Evolutionary conservation across 2,888 invertebrate genomes (phyloP).

Genomic region (Nasonovia ribisnigri): DNA sequence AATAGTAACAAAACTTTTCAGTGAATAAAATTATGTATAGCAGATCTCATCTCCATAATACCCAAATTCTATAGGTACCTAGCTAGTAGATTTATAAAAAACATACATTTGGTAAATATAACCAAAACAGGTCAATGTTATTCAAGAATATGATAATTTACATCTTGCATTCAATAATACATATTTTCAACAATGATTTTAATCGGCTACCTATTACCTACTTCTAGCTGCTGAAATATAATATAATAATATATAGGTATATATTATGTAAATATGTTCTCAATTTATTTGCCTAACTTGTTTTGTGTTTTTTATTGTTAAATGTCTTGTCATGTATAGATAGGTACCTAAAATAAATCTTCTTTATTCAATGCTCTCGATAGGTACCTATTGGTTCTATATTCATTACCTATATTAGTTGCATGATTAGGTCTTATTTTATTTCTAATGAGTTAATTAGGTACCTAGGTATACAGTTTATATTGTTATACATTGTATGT

Average conservation of each 20-base stretch:
- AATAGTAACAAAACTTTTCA: conserved; percentile 1
- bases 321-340: not conserved
- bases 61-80: not conserved
- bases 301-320: not conserved
- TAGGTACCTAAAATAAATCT: not conserved
- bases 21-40: not conserved
- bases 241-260: too few relatives aligned
- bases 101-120: conserved; percentile 23
- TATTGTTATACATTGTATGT: not conserved
- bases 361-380: not conserved
- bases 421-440: not conserved
- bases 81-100: conserved; percentile 24
- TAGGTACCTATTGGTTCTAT: not conserved
- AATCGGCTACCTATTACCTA: conserved; percentile 31
- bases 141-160: conserved; percentile 47
- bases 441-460: not conserved
- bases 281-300: not conserved
- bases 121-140: conserved; percentile 48
- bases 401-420: not conserved
- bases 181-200: conserved; percentile 31
- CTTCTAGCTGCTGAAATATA: conserved; percentile 18
- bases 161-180: conserved; percentile 28
- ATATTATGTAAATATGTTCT: not conserved
- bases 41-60: conserved; percentile 21
- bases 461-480: not conserved